A percentile compares a stretch with the other conserved stretches of the same genome.
Evolutionary conservation across 2,113 vertebrate species (phyloP).

Genomic region (Prinia subflava): DNA sequence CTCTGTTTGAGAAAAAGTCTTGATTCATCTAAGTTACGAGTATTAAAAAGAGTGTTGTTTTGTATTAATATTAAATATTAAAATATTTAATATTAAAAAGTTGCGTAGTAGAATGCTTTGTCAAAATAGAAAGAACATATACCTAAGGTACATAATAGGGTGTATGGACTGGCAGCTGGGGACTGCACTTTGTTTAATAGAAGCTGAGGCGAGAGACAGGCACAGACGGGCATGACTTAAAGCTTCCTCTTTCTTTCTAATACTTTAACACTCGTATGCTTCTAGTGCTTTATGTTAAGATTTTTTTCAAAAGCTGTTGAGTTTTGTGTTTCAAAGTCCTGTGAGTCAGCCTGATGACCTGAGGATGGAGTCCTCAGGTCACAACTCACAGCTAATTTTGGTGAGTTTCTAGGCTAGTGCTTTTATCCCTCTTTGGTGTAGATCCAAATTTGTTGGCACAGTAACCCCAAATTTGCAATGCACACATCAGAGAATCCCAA

Average conservation of each 20-base stretch:
- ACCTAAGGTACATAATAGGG: not conserved
- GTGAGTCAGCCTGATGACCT: not conserved
- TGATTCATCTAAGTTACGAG: not conserved
- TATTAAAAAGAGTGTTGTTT: not conserved
- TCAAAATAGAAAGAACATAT: not conserved
- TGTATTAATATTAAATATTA: not conserved
- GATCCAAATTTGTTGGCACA: not conserved
- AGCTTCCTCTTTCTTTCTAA: constrained; percentile 5
- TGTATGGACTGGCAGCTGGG: not conserved
- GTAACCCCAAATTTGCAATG: not conserved
- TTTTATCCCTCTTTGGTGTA: not conserved
- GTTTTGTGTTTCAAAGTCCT: not conserved
- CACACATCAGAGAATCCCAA: not conserved
- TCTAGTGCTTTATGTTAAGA: not conserved
- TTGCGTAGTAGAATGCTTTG: not conserved
- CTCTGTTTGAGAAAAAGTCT: not conserved
- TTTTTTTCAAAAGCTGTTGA: not conserved
- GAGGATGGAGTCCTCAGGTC: not conserved
- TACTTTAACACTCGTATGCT: not conserved
- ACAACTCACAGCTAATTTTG: not conserved
- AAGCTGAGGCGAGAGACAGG: not conserved
- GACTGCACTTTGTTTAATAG: not conserved
- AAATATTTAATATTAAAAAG: not conserved
- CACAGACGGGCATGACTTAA: not conserved
- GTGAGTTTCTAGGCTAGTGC: not conserved